Percentiles rank a stretch among this genome's conserved stretches.
Evolutionary conservation across 2,797 vertebrate genomes (phyloP).

Genomic region (Malurus splendens): DNA sequence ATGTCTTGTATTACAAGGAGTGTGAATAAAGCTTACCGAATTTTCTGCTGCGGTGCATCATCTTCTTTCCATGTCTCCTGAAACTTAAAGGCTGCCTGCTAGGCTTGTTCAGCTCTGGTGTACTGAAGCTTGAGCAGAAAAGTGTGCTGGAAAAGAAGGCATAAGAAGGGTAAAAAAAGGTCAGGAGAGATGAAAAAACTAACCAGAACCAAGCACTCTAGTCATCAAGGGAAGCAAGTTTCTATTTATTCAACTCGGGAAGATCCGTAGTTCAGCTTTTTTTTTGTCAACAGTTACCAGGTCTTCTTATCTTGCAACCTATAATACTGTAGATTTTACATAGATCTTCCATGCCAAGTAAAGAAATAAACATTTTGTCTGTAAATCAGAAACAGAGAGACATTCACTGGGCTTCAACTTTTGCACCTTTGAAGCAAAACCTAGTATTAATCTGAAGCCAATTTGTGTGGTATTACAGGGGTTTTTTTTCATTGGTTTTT

Average conservation of each 20-base stretch:
- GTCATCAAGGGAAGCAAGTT: neutral
- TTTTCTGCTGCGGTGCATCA: conserved; percentile 22
- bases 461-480: neutral
- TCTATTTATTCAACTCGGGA: neutral
- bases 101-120: neutral
- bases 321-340: neutral
- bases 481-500: neutral
- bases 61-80: neutral
- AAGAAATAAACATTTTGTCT: neutral
- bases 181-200: neutral
- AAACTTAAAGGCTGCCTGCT: neutral
- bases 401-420: neutral
- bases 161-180: neutral
- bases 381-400: neutral
- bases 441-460: neutral
- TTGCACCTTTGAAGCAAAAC: neutral
- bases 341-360: neutral
- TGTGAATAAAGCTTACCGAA: conserved; percentile 26
- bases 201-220: neutral
- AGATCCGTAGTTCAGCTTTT: neutral
- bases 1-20: conserved; percentile 23
- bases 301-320: neutral
- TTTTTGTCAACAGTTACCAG: neutral
- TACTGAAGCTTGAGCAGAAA: neutral
- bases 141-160: neutral